Evolutionary conservation across 2,113 vertebrate species (phyloP).

Genomic region (Leucoraja erinaceus): DNA sequence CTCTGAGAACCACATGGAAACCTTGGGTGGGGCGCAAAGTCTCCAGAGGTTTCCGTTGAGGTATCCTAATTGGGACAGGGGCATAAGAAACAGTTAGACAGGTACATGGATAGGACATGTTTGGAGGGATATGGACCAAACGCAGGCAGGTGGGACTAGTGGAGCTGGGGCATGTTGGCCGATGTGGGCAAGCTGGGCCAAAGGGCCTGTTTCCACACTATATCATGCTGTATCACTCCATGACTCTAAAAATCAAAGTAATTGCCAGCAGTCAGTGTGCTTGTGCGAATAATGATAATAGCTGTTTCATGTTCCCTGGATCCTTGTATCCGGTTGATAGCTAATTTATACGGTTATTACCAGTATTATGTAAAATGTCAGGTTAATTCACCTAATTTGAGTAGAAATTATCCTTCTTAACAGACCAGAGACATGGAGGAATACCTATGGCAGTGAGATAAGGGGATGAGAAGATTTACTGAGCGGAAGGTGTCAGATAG

Average conservation of each 20-base stretch:
- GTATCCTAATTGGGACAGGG: no score
- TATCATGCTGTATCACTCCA: no score
- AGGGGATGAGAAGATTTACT: constrained; percentile 16
- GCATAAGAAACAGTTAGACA: no score
- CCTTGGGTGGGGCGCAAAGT: no score
- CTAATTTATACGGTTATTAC: not conserved
- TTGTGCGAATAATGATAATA: not conserved
- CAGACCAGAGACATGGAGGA: not conserved
- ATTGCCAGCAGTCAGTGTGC: not conserved
- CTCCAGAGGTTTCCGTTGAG: no score
- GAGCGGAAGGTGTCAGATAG: not conserved
- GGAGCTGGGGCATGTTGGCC: no score
- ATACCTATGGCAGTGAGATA: not conserved
- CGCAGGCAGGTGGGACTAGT: no score
- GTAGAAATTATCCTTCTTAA: constrained; percentile 13
- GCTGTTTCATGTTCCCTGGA: not conserved
- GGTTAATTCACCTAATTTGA: constrained; percentile 24
- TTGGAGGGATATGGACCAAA: no score
- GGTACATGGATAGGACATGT: no score
- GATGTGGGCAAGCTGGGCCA: no score
- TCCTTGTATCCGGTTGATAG: not conserved
- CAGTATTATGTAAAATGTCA: constrained; percentile 11
- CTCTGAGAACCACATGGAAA: no score
- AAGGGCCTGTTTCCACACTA: no score
- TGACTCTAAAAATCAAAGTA: not conserved